Percentiles rank a stretch among this genome's conserved stretches.
Evolutionary conservation across 2,113 vertebrate genomes (phyloP).

Genomic region (Corythaeola cristata): DNA sequence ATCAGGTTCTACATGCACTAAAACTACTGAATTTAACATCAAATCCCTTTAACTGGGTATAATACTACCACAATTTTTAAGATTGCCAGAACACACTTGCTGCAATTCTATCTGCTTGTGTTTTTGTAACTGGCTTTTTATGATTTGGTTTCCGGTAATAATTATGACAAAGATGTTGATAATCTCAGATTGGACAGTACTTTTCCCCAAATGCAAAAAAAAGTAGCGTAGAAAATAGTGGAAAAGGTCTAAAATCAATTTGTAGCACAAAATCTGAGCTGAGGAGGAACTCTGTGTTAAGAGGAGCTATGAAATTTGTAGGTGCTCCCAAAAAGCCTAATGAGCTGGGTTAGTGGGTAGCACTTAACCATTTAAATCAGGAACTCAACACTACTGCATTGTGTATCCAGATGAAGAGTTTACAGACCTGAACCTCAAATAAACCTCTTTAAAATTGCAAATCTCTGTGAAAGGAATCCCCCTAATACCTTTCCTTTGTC

Average conservation of each 20-base stretch:
- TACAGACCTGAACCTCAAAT: not conserved
- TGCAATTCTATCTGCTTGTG: not conserved
- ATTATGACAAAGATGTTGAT: not conserved
- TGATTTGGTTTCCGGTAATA: not conserved
- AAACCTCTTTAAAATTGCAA: conserved; percentile 9
- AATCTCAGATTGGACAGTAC: not conserved
- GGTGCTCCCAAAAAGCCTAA: not conserved
- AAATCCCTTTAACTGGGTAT: not conserved
- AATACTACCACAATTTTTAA: not conserved
- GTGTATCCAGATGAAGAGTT: not conserved
- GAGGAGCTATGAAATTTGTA: not conserved
- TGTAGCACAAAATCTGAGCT: not conserved
- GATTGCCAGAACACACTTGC: not conserved
- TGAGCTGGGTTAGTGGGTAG: not conserved
- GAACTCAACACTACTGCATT: not conserved
- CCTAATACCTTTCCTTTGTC: not conserved
- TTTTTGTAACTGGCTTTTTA: not conserved
- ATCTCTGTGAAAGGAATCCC: not conserved
- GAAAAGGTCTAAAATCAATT: not conserved
- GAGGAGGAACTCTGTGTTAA: not conserved
- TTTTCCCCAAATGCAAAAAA: not conserved
- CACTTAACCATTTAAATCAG: not conserved
- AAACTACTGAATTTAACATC: not conserved
- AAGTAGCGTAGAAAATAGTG: not conserved
- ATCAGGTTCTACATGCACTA: not conserved